Evolutionary conservation across 2,888 invertebrate species (phyloP).

Genomic region (Seira musarum): DNA sequence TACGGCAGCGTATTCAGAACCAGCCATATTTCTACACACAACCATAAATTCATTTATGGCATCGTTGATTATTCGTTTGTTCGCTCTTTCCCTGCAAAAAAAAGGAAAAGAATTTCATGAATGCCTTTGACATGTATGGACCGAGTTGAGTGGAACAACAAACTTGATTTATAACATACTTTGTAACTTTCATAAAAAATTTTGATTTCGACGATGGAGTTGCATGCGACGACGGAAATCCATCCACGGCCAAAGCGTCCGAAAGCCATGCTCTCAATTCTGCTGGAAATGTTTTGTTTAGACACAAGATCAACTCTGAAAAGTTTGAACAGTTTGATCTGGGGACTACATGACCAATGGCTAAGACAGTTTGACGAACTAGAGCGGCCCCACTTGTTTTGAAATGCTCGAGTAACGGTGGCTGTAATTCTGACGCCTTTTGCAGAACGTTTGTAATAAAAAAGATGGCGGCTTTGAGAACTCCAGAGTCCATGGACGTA

Average conservation of each 20-base stretch:
- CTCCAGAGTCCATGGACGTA: constrained; percentile 59
- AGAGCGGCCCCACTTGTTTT: constrained; percentile 59
- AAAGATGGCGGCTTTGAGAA: constrained; percentile 65
- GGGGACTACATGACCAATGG: constrained; percentile 66
- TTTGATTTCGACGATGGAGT: constrained; percentile 62
- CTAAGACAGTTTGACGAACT: constrained; percentile 61
- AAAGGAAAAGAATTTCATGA: too few relatives aligned
- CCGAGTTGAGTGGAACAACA: neutral
- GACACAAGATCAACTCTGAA: constrained; percentile 64
- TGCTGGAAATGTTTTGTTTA: constrained; percentile 60
- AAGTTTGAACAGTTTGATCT: constrained; percentile 66
- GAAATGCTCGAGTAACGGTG: constrained; percentile 62
- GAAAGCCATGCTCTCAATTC: constrained; percentile 67
- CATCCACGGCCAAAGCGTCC: constrained; percentile 60
- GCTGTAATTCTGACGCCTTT: constrained; percentile 55
- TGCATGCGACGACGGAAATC: constrained; percentile 65
- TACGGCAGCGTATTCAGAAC: constrained; percentile 64
- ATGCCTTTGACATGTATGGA: neutral
- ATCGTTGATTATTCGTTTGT: constrained; percentile 66
- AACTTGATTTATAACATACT: constrained; percentile 49
- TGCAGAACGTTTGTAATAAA: constrained; percentile 60
- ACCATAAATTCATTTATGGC: constrained; percentile 68
- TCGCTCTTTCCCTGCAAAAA: constrained; percentile 65
- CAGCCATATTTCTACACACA: constrained; percentile 67
- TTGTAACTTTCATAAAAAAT: constrained; percentile 66